Evolutionary conservation across 2,888 invertebrate genomes (phyloP), one percentile per base, ranked within the genome.

Genomic region (Laspeyria flexula): DNA sequence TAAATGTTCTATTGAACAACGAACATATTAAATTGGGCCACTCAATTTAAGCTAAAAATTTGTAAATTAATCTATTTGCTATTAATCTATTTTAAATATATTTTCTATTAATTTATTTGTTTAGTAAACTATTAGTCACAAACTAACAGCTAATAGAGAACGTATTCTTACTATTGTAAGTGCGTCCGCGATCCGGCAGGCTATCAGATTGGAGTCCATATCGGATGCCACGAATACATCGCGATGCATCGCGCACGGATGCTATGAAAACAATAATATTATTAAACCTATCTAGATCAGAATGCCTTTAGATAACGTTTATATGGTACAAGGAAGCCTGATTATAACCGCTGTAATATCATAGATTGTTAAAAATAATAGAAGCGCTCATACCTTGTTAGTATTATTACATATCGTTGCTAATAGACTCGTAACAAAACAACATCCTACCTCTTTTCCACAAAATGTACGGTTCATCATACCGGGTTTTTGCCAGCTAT

Each of bases 141-240:
- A 35, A n/a, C 12, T 25, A 3, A 43, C 21, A 10, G 50, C 33
- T n/a, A 15, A 2, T n/a, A 34, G 21, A 11, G 12, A 30, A 29
- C 27, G 9, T 11, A 2, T 18, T 52, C 6, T 73, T 71, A 64
- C 72, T 69, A 71, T 60, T 55, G 68, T 75, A 71, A 76, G 70
- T 71, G 72, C 70, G 72, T 79, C 75, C 73, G 71, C 73, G 73
- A 79, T 73, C 70, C 72, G 68, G 65, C 63, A 51, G 39, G 83
- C 84, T 86, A 86, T 86, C 86, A 70, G 86, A 85, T 86, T 76
- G 72, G 71, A 70, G 55, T 60, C 86, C 86, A 83, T 86, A 86
- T 86, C 85, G 75, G 85, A 85, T 79, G 82, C 61, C 49, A 48
- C 42, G 61, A 38, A 65, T 58, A 60, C 71, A 76, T 73, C 73